Conservation (phyloP, 2,797 vertebrate species). For the Acipenser oxyrinchus region DNA sequence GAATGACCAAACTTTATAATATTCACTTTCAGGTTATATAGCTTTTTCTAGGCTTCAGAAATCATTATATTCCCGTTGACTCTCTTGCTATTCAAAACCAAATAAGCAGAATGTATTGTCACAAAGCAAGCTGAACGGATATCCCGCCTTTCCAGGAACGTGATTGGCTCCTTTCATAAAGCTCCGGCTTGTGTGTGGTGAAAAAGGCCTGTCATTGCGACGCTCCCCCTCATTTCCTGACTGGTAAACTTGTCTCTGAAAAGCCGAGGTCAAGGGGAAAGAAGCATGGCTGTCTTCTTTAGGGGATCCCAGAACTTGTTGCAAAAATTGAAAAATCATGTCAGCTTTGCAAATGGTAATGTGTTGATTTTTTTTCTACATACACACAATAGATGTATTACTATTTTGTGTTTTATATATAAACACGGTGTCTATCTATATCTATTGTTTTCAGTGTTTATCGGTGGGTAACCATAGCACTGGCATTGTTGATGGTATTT, state of each 20-base stretch:
- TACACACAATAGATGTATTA: not conserved
- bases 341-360: conserved; percentile 53
- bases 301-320: conserved; percentile 50
- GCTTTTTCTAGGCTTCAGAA: too few relatives aligned
- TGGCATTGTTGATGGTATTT: too few relatives aligned
- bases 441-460: too few relatives aligned
- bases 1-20: too few relatives aligned
- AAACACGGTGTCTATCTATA: too few relatives aligned
- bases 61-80: too few relatives aligned
- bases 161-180: conserved; percentile 10
- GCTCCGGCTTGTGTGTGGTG: conserved; percentile 38
- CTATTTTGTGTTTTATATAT: too few relatives aligned
- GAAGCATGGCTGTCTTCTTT: conserved; percentile 67
- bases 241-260: conserved; percentile 16
- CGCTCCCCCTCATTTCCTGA: conserved; percentile 9
- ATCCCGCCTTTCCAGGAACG: conserved; percentile 16
- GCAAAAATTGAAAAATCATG: conserved; percentile 52
- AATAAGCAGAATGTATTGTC: not conserved
- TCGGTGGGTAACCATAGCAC: too few relatives aligned
- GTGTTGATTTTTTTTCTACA: not conserved
- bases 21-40: too few relatives aligned
- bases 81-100: too few relatives aligned
- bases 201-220: conserved; percentile 18
- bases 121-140: not conserved
- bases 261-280: conserved; percentile 47